Evolutionary conservation across 1,140 invertebrate species (phyloP).

Genomic region (Leptonema lineaticorne): DNA sequence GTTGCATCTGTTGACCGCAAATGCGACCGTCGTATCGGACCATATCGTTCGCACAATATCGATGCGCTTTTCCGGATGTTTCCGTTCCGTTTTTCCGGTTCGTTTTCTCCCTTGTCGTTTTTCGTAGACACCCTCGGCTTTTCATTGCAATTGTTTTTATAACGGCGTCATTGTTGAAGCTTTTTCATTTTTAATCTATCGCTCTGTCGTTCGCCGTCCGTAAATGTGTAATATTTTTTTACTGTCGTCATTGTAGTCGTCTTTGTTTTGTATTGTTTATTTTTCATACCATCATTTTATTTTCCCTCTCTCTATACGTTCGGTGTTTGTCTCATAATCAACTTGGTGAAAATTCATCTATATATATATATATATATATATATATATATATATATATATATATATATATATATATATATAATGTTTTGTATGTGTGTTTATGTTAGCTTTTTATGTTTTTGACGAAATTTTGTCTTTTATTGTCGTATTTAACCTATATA

Average conservation of each 20-base stretch:
- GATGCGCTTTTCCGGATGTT: conserved; percentile 8
- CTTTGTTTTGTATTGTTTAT: neutral
- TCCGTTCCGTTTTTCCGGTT: neutral
- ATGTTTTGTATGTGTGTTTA: conserved; percentile 20
- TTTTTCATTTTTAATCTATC: conserved; percentile 13
- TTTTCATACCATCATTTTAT: too few relatives aligned
- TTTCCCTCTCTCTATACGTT: conserved; percentile 13
- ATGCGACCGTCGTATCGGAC: neutral
- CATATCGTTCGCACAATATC: neutral
- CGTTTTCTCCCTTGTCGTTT: neutral
- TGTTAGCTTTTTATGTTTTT: conserved; percentile 35
- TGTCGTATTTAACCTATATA: conserved; percentile 42
- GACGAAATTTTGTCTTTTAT: conserved; percentile 35
- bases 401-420: conserved; percentile 34
- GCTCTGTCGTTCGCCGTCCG: conserved; percentile 13
- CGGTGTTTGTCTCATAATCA: conserved; percentile 7
- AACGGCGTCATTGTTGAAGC: neutral
- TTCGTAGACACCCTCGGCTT: neutral
- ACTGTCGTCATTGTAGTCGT: neutral
- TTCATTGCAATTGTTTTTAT: neutral
- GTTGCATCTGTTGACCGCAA: neutral
- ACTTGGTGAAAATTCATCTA: conserved; percentile 36
- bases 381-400: conserved; percentile 32
- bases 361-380: conserved; percentile 31
- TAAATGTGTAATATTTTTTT: conserved; percentile 10